Evolutionary conservation across 37 sponge, comb jelly and placozoan genomes (phyloP).

Genomic region (Ephydatia muelleri): DNA sequence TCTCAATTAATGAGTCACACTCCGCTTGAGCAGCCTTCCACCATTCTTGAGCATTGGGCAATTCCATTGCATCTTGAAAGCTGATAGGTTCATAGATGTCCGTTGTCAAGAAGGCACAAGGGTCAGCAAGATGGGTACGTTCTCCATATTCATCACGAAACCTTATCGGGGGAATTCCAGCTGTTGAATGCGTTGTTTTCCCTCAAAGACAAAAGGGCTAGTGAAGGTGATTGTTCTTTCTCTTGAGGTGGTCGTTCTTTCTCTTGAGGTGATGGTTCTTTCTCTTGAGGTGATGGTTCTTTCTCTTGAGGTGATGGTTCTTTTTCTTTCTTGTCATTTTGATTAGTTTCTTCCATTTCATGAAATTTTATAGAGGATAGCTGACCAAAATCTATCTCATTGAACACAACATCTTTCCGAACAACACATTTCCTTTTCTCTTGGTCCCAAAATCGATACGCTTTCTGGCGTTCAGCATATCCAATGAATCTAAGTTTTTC

Average conservation of each 20-base stretch:
- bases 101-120: not conserved
- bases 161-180: not conserved
- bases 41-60: slow-evolving; percentile 48
- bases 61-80: slow-evolving; percentile 39
- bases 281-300: not conserved
- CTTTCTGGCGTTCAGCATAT: not conserved
- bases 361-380: not conserved
- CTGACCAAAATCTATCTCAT: slow-evolving; percentile 2
- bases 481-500: slow-evolving; percentile 8
- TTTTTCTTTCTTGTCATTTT: not conserved
- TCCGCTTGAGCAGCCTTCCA: slow-evolving; percentile 50
- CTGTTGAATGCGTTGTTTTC: not conserved
- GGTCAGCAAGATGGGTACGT: not conserved
- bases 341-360: not conserved
- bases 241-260: not conserved
- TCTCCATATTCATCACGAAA: slow-evolving; percentile 1
- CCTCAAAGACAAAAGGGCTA: not conserved
- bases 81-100: slow-evolving; percentile 7
- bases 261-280: not conserved
- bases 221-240: not conserved
- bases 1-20: slow-evolving; percentile 47
- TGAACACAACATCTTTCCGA: slow-evolving; percentile 11
- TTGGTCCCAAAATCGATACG: not conserved
- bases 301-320: not conserved
- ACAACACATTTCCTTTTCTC: not conserved